phyloP scores from a whole-genome alignment of 2,113 vertebrate genomes.

The Cyprinodon variegatus region DNA sequence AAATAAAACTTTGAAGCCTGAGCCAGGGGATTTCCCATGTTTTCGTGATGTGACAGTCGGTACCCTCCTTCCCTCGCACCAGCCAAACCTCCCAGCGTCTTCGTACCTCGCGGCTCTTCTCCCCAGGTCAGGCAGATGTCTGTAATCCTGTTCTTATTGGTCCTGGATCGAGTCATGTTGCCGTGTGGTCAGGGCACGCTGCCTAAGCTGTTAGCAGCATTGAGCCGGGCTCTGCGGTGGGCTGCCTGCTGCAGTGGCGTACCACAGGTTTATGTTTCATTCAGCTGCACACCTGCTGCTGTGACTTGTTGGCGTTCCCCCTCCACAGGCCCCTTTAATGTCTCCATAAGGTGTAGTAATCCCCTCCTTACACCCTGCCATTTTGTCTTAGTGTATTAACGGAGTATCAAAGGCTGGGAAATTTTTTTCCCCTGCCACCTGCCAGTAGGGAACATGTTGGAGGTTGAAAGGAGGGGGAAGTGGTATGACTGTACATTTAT shows the following conservation, averaged over 20 bases:
- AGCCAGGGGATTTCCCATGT: conserved; percentile 69
- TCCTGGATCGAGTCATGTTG: conserved; percentile 53
- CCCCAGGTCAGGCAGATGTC: conserved; percentile 63
- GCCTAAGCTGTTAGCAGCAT: conserved; percentile 47
- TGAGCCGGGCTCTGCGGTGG: conserved; percentile 60
- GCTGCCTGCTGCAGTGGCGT: conserved; percentile 43
- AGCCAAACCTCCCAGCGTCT: conserved; percentile 4
- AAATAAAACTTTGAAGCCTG: conserved; percentile 65
- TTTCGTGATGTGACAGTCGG: conserved; percentile 59
- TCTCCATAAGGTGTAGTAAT: conserved; percentile 77
- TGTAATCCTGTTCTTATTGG: conserved; percentile 68
- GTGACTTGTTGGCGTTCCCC: conserved; percentile 63
- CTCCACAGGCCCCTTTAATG: conserved; percentile 64
- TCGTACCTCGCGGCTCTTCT: conserved; percentile 18
- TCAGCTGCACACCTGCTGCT: conserved; percentile 78
- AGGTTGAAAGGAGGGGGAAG: conserved; percentile 50
- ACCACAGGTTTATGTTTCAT: conserved; percentile 74
- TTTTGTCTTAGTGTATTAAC: conserved; percentile 70
- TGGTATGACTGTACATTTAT: conserved; percentile 50
- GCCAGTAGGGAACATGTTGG: conserved; percentile 54
- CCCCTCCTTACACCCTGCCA: conserved; percentile 65
- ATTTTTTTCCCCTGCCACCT: conserved; percentile 62
- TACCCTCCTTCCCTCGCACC: conserved; percentile 40
- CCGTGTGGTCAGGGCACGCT: conserved; percentile 46
- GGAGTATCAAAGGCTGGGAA: conserved; percentile 71